Conservation (phyloP, 2,113 vertebrate species). For the Crypturellus undulatus region DNA sequence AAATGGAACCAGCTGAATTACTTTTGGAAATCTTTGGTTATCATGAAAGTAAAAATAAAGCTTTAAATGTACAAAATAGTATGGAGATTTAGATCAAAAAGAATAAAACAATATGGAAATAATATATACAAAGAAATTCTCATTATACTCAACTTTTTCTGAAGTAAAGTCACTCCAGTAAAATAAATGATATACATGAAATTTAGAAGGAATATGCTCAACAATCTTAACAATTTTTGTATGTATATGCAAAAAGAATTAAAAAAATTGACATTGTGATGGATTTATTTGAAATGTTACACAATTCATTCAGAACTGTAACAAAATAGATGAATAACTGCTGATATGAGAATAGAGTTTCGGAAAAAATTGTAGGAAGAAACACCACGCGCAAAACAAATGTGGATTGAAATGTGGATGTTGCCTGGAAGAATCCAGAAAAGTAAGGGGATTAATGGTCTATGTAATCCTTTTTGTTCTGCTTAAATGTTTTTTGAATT, state of each 20-base stretch:
- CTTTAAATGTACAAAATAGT: background rate
- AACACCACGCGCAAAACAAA: background rate
- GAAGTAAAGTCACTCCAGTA: background rate
- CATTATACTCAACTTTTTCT: background rate
- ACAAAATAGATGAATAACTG: background rate
- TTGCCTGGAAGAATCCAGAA: background rate
- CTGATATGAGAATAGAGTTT: background rate
- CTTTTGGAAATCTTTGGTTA: background rate
- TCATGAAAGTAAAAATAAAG: background rate
- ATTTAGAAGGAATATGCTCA: background rate
- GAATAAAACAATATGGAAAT: background rate
- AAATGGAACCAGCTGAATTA: background rate
- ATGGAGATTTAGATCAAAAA: background rate
- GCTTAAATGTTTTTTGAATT: background rate
- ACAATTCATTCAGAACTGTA: background rate
- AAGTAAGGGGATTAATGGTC: background rate
- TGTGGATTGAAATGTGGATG: background rate
- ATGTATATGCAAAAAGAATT: background rate
- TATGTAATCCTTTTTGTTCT: background rate
- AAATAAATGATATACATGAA: background rate
- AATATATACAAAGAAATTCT: background rate
- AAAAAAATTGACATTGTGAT: background rate
- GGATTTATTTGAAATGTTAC: background rate
- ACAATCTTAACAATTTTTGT: background rate
- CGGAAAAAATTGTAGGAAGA: background rate